A percentile compares a stretch with the other conserved stretches of the same genome.
Conservation (phyloP, 2,113 vertebrate genomes). For the Bombycilla garrulus region DNA sequence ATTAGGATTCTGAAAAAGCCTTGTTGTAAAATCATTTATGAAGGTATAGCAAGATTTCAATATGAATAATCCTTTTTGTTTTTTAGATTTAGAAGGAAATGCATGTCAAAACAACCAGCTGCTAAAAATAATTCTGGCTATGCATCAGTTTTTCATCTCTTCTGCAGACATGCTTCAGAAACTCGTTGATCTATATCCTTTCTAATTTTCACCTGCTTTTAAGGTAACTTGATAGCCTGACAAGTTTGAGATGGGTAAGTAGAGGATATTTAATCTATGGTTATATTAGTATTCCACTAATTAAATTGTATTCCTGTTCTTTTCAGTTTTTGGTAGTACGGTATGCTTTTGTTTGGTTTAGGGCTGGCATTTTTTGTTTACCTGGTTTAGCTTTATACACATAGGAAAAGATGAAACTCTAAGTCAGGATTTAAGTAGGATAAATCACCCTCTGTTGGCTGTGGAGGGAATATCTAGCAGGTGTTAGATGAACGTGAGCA, state of each 20-base stretch:
- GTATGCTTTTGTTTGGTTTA: background rate
- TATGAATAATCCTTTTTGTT: background rate
- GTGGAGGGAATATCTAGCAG: background rate
- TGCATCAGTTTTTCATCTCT: constrained; percentile 90
- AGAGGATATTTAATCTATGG: background rate
- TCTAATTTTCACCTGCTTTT: background rate
- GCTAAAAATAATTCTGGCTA: constrained; percentile 88
- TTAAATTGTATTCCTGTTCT: background rate
- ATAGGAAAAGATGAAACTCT: background rate
- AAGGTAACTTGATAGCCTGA: background rate
- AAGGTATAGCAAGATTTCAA: background rate
- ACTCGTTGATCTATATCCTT: constrained; percentile 92
- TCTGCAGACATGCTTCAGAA: constrained; percentile 89
- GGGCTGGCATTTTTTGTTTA: background rate
- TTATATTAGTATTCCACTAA: background rate
- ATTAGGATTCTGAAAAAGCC: background rate
- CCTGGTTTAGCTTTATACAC: background rate
- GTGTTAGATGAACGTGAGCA: background rate
- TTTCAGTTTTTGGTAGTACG: background rate
- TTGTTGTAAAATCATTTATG: background rate
- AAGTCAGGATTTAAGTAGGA: background rate
- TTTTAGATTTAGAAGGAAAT: constrained; percentile 87
- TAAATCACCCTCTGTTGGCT: background rate
- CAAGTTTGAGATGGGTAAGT: background rate
- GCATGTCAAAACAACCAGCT: constrained; percentile 84